Evolutionary conservation across 2,797 vertebrate species (phyloP), one percentile per base, ranked within the genome.

Genomic region (Acanthopagrus latus): DNA sequence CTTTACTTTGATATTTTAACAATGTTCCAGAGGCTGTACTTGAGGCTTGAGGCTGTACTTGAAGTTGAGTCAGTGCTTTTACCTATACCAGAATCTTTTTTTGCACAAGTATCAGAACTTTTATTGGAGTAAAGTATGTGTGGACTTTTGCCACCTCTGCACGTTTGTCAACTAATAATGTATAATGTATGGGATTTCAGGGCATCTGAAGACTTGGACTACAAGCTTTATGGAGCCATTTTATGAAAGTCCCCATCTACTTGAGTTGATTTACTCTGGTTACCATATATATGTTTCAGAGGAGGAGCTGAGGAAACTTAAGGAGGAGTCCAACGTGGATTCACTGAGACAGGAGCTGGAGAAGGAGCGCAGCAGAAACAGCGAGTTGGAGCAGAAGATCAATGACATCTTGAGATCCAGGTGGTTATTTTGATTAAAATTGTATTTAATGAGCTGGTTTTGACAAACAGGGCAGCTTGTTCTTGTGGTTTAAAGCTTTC

Each of bases 281-380:
- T 50, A 64, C 59, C 18, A 0, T 33, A 1, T 4, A 0, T 71
- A 6, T 85, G 80, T 83, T 82, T 71, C 94, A 99, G 98, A 99
- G 95, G 98, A 99, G 88, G 98, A 99, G 90, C 95, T 99, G 81
- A 95, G 94, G 91, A 99, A 99, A 78, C 94, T 99, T 16, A 89
- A 96, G 54, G 98, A 99, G 73, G 98, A 99, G 86, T 96, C 96
- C 12, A 97, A 96, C 0, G 77, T 97, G 1, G 97, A 99, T 76
- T 92, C 84, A 0, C 92, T 99, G 87, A 95, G 93, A 51, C 97
- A 96, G 89, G 97, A 99, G 78, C 95, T 99, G 81, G 98, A 99
- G 85, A 97, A 95, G 60, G 98, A 99, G 80, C 96, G 96, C 52
- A 90, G 93, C 82, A 96, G 95, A 67, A 94, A 97, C 69, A 47